Percentiles rank a stretch among this genome's conserved stretches.
Evolutionary conservation across 2,888 invertebrate species (phyloP).

Genomic region (Pyrgus malvae): DNA sequence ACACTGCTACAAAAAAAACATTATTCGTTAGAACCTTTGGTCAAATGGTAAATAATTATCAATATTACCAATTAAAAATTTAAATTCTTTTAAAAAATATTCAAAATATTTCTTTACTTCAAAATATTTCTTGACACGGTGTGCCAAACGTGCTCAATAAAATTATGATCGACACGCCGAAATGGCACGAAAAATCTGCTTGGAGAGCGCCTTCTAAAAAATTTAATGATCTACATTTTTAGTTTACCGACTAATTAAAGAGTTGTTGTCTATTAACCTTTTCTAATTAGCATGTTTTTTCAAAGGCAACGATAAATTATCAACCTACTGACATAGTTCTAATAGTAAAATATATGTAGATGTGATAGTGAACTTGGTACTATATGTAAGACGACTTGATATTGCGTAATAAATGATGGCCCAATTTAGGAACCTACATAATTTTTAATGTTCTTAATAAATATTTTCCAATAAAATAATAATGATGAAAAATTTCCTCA

Average conservation of each 20-base stretch:
- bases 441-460: not conserved
- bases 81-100: too few species aligned
- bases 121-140: too few species aligned
- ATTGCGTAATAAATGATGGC: constrained; percentile 11
- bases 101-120: too few species aligned
- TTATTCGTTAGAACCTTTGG: too few species aligned
- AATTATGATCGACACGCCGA: too few species aligned
- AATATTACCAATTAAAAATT: too few species aligned
- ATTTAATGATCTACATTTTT: not conserved
- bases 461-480: not conserved
- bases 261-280: constrained; percentile 3
- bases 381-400: not conserved
- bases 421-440: not conserved
- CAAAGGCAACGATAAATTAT: constrained; percentile 1
- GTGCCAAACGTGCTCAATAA: too few species aligned
- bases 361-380: constrained; percentile 4
- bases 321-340: constrained; percentile 20
- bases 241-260: not conserved
- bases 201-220: too few species aligned
- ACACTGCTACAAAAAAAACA: too few species aligned
- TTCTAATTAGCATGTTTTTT: constrained; percentile 5
- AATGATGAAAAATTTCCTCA: too few species aligned
- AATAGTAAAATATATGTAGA: not conserved
- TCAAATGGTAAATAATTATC: too few species aligned
- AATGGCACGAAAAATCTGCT: too few species aligned